phyloP scores from a whole-genome alignment of 2,888 invertebrate species.

The Epinotia ramella region DNA sequence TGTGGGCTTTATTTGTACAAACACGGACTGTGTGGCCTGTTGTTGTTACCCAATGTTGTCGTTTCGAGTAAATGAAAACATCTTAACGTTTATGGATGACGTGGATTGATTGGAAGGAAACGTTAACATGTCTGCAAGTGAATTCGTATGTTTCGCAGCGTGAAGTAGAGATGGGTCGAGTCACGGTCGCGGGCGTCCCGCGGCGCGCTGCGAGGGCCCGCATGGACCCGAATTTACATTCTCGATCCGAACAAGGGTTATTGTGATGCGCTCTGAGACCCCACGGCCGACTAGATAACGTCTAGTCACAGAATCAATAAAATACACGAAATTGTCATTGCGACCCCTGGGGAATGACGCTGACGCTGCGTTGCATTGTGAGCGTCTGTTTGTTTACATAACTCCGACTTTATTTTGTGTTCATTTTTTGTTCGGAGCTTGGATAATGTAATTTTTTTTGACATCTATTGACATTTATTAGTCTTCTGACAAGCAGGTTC shows the following conservation, averaged over 20 bases:
- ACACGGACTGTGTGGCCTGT: slow-evolving; percentile 60
- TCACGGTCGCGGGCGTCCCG: slow-evolving; percentile 72
- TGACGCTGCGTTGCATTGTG: slow-evolving; percentile 52
- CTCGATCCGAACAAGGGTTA: slow-evolving; percentile 66
- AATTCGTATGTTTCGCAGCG: slow-evolving; percentile 82
- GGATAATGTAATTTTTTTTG: slow-evolving; percentile 35
- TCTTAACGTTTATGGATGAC: slow-evolving; percentile 59
- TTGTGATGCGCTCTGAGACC: slow-evolving; percentile 56
- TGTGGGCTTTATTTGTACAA: slow-evolving; percentile 58
- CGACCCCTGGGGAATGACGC: slow-evolving; percentile 57
- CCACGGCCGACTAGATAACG: slow-evolving; percentile 59
- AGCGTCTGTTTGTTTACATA: slow-evolving; percentile 63
- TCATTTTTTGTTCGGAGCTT: slow-evolving; percentile 28
- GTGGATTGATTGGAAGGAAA: slow-evolving; percentile 74
- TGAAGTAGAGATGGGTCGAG: slow-evolving; percentile 74
- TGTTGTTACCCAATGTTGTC: slow-evolving; percentile 63
- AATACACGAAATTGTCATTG: slow-evolving; percentile 65
- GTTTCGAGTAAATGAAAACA: slow-evolving; percentile 63
- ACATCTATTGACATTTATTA: background rate
- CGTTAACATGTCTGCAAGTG: slow-evolving; percentile 73
- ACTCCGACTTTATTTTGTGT: slow-evolving; percentile 37
- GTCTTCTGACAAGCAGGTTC: background rate
- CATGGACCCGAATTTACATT: slow-evolving; percentile 77
- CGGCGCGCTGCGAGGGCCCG: slow-evolving; percentile 67
- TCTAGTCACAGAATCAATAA: slow-evolving; percentile 69